Evolutionary conservation across 1,140 invertebrate genomes (phyloP).

Genomic region (Zaprionus camerounensis): DNA sequence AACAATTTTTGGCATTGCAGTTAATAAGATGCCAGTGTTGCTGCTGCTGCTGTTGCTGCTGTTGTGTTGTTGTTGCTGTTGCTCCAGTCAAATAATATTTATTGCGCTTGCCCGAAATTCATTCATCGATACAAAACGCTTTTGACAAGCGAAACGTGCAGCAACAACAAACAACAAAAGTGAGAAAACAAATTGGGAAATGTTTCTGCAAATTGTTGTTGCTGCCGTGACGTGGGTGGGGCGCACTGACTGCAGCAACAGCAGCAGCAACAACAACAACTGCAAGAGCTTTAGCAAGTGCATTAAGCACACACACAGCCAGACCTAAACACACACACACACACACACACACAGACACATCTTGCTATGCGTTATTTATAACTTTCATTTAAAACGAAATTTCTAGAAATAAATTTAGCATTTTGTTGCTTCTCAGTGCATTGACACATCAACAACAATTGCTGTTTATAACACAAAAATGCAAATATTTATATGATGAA

Average conservation of each 20-base stretch:
- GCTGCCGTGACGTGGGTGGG: conserved; percentile 29
- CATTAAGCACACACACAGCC: conserved; percentile 31
- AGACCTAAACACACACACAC: conserved; percentile 1
- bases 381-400: conserved; percentile 66
- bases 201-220: not conserved
- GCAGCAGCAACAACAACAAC: conserved; percentile 8
- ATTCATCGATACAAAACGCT: conserved; percentile 46
- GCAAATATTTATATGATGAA: not conserved
- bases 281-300: conserved; percentile 30
- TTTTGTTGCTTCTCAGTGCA: conserved; percentile 56
- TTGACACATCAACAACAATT: conserved; percentile 41
- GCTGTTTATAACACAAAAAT: not conserved
- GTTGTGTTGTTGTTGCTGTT: conserved; percentile 23
- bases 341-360: not conserved
- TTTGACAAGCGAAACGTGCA: conserved; percentile 49
- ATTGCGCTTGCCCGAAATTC: conserved; percentile 31
- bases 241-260: conserved; percentile 9
- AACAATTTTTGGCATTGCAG: conserved; percentile 30
- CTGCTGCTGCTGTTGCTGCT: not conserved
- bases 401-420: conserved; percentile 68
- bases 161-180: conserved; percentile 9
- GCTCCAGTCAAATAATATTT: conserved; percentile 24
- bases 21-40: conserved; percentile 2
- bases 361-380: conserved; percentile 52
- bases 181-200: conserved; percentile 8